Percentiles rank a stretch among this genome's conserved stretches.
Conservation (phyloP, 2,888 invertebrate genomes). For the Andrena hattorfiana region DNA sequence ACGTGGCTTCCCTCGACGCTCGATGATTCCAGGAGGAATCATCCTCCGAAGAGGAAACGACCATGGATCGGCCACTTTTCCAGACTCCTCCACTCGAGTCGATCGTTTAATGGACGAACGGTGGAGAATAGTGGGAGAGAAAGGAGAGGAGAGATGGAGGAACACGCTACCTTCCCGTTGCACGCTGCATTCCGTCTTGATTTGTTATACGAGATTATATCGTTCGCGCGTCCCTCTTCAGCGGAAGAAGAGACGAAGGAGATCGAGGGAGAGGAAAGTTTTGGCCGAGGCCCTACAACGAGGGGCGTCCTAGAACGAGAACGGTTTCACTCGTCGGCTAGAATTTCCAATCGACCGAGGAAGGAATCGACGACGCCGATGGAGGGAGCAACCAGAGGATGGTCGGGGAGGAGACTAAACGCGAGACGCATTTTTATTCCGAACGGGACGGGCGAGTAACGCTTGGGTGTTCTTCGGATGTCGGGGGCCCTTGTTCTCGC, state of each 20-base stretch:
- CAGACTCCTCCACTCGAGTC: conserved; percentile 21
- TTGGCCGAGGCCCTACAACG: conserved; percentile 18
- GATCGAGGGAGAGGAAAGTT: conserved; percentile 14
- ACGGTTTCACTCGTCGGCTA: background rate
- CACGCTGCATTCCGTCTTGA: conserved; percentile 64
- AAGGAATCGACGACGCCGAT: background rate
- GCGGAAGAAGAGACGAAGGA: conserved; percentile 20
- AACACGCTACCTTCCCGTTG: conserved; percentile 47
- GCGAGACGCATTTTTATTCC: conserved; percentile 7
- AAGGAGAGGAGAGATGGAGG: conserved; percentile 50
- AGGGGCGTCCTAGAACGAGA: conserved; percentile 20
- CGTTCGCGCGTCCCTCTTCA: conserved; percentile 57
- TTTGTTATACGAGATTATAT: conserved; percentile 53
- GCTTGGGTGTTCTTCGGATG: background rate
- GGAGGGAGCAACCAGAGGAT: conserved; percentile 2
- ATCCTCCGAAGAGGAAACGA: conserved; percentile 8
- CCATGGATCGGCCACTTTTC: background rate
- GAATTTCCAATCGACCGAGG: background rate
- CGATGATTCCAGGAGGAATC: conserved; percentile 7
- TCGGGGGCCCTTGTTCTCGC: conserved; percentile 27
- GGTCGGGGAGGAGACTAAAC: background rate
- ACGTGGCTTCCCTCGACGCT: conserved; percentile 27
- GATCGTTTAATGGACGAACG: background rate
- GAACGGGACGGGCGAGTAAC: background rate
- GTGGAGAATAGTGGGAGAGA: background rate